phyloP scores from a whole-genome alignment of 2,797 vertebrate species.

The Brachymystax lenok region DNA sequence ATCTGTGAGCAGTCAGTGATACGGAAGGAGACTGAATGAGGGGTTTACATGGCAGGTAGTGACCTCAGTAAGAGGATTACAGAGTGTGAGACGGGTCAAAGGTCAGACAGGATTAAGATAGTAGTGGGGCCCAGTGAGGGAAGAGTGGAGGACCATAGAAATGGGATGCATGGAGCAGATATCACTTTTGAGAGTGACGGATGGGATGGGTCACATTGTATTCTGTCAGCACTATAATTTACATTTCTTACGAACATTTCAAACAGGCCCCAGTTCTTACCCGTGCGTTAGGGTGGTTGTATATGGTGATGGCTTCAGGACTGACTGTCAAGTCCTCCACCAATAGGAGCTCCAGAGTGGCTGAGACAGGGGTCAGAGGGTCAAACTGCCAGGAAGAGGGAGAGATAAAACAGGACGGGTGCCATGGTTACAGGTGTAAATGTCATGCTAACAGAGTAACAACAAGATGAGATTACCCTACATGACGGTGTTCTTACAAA shows the following conservation, averaged over 20 bases:
- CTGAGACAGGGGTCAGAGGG: slow-evolving; percentile 77
- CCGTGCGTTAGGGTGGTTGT: slow-evolving; percentile 88
- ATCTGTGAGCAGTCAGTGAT: not conserved
- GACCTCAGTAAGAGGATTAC: slow-evolving; percentile 4
- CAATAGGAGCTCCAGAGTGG: slow-evolving; percentile 86
- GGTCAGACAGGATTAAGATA: not conserved
- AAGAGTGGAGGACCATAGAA: not conserved
- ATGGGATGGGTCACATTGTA: not conserved
- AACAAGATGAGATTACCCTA: not conserved
- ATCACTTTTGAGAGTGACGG: not conserved
- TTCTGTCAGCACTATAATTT: not conserved
- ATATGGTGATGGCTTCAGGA: slow-evolving; percentile 82
- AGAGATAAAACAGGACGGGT: not conserved
- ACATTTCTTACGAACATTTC: not conserved
- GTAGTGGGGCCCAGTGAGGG: not conserved
- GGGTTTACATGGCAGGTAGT: not conserved
- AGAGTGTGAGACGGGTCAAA: not conserved
- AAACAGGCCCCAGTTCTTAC: slow-evolving; percentile 65
- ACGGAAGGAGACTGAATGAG: not conserved
- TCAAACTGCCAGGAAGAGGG: slow-evolving; percentile 72
- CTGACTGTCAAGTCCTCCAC: slow-evolving; percentile 90
- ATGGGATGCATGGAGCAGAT: not conserved
- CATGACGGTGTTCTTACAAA: not conserved
- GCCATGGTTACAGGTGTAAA: slow-evolving; percentile 10
- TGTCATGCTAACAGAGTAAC: not conserved